These are phyloP conservation scores for Nebria ingens DNA, from an alignment of 1,140 invertebrate species.

Conservation along the genomic window DNA sequence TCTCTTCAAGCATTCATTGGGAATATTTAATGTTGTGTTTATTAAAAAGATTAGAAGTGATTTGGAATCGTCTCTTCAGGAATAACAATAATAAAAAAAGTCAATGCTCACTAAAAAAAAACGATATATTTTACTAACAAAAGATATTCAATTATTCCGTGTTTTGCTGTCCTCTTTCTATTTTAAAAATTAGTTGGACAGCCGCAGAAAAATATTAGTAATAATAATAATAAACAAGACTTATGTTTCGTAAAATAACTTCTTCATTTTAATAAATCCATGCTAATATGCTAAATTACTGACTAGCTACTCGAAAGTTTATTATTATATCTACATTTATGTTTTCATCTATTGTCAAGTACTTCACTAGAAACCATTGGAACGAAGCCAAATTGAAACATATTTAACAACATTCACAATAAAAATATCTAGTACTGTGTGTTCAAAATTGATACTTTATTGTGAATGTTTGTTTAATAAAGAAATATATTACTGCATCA, in stretches of 20 bases:
- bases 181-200: background rate
- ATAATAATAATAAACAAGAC: too few species aligned
- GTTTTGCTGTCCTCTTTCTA: background rate
- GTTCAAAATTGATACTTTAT: too few species aligned
- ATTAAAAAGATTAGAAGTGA: too few species aligned
- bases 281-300: slow-evolving; percentile 6
- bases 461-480: too few species aligned
- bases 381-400: slow-evolving; percentile 1
- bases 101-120: slow-evolving; percentile 6
- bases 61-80: too few species aligned
- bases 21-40: too few species aligned
- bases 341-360: background rate
- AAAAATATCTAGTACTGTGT: too few species aligned
- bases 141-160: background rate
- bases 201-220: background rate
- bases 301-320: slow-evolving; percentile 5
- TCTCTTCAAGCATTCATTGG: too few species aligned
- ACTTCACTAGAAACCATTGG: slow-evolving; percentile 1
- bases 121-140: slow-evolving; percentile 7
- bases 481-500: too few species aligned
- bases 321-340: background rate
- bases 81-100: too few species aligned
- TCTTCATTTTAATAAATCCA: background rate
- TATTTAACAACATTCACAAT: background rate
- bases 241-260: background rate